Base-by-base conservation (phyloP, 2,113 vertebrate genomes). In the Cercopithecus mona region DNA sequence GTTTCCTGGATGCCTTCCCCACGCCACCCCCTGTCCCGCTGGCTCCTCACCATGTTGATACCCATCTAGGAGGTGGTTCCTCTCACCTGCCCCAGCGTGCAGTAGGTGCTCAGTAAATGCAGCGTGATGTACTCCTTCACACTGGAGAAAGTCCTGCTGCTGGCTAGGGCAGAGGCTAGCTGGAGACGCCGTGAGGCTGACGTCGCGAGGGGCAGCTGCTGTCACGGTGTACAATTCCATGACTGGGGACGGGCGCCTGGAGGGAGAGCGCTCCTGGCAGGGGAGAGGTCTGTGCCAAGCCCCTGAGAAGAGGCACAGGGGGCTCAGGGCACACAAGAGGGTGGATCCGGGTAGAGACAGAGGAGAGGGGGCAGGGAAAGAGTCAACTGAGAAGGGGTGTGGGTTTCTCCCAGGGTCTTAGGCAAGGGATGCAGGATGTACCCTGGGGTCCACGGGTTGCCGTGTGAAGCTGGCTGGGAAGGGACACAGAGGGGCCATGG, bases 1-100 rank as follows among this genome's bases (percentile, higher is more conserved):
- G 14, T 73, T 5, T n/a, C 40, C 23, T 27, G 16, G 32, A 48
- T 1, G 40, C 50, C 64, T 76, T 61, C 35, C 72, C 75, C 12
- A 20, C 7, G 0, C 13, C 25, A 8, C 27, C 16, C 27, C 14
- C 17, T 6, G 1, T 27, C 30, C 8, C 0, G 5, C 48, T 32
- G 40, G n/a, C n/a, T 23, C 40, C 17, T 59, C 32, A 0, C 35
- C 1, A 4, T 27, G 50, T 30, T 4, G 18, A 38, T 48, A 32
- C 17, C 35, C 0, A 0, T 22, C 35, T 22, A 10, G 38, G 38
- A 73, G 35, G 72, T 25, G 23, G 72, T 25, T 73, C 38, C 32
- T 52, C 59, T 52, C 45, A 13, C 35, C 23, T 20, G 55, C 75
- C 1, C 1, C 16, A 9, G 48, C 7, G 38, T 23, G 22, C 50